Conservation (phyloP, 2,113 vertebrate species). For the Mastomys natalensis region DNA sequence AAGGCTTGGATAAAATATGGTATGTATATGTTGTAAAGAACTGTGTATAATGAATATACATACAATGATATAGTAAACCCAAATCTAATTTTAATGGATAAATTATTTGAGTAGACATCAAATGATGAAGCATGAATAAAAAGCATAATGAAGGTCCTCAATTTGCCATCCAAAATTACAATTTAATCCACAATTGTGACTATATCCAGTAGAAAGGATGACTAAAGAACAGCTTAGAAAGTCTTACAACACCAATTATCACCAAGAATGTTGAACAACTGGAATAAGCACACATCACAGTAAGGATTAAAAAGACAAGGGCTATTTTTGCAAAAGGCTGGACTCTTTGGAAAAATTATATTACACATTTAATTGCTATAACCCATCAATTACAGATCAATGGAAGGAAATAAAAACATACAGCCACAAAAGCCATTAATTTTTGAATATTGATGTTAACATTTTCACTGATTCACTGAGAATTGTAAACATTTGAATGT, state of each 20-base stretch:
- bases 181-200: background rate
- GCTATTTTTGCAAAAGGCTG: background rate
- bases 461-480: background rate
- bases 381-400: background rate
- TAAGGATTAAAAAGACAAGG: background rate
- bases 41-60: background rate
- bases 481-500: background rate
- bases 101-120: background rate
- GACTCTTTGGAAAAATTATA: background rate
- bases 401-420: background rate
- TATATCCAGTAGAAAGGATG: background rate
- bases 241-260: background rate
- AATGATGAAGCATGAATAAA: background rate
- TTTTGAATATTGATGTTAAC: background rate
- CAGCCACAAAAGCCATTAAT: background rate
- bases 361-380: background rate
- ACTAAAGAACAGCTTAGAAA: background rate
- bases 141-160: background rate
- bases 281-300: background rate
- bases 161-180: background rate
- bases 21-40: background rate
- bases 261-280: background rate
- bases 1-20: background rate
- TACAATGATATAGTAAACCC: background rate
- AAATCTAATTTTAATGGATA: slow-evolving; percentile 5